phyloP scores from a whole-genome alignment of 2,888 invertebrate genomes.

The Leucania comma region DNA sequence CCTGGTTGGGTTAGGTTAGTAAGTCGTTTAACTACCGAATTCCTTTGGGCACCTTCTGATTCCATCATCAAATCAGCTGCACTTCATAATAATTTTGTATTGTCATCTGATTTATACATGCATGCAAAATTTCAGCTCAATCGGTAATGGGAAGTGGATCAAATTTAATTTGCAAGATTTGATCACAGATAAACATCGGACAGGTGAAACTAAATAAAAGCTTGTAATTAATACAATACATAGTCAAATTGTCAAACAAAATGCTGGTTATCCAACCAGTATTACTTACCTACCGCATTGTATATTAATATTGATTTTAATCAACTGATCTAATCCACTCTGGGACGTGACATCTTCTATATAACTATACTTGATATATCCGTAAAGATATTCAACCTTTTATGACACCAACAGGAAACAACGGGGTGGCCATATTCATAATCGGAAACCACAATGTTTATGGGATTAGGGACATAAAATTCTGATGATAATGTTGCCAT shows the following conservation, averaged over 20 bases:
- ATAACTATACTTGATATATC: neutral
- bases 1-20: too few species aligned
- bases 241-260: neutral
- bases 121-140: too few species aligned
- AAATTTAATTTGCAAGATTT: too few species aligned
- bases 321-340: conserved; percentile 28
- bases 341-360: conserved; percentile 16
- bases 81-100: too few species aligned
- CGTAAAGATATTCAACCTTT: conserved; percentile 38
- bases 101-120: too few species aligned
- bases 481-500: conserved; percentile 55
- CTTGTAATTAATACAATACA: too few species aligned
- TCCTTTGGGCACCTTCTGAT: too few species aligned
- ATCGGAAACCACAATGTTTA: conserved; percentile 61
- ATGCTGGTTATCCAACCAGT: neutral
- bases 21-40: too few species aligned
- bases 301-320: conserved; percentile 24
- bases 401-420: conserved; percentile 54
- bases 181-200: too few species aligned
- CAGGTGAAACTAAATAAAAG: too few species aligned
- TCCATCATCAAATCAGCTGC: too few species aligned
- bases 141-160: too few species aligned
- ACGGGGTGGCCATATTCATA: conserved; percentile 63
- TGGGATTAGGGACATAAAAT: conserved; percentile 47
- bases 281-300: conserved; percentile 3